phyloP scores from a whole-genome alignment of 2,113 vertebrate genomes.

The Pholis gunnellus region DNA sequence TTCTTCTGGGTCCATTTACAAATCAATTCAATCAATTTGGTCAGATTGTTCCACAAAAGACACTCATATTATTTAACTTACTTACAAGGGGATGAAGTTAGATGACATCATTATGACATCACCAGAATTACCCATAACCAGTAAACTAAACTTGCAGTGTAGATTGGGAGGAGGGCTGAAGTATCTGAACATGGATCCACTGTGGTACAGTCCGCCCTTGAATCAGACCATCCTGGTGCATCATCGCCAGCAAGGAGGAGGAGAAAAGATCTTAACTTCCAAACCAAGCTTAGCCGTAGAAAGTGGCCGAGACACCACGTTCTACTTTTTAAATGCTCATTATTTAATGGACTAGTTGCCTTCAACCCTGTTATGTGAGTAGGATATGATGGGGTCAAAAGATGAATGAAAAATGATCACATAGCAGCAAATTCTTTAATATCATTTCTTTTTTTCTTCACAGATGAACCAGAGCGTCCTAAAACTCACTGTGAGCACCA shows the following conservation, averaged over 20 bases:
- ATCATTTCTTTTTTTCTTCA: neutral
- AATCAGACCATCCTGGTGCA: neutral
- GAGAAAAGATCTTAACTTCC: neutral
- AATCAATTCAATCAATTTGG: neutral
- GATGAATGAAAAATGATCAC: neutral
- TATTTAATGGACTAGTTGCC: neutral
- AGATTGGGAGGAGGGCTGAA: too few species aligned
- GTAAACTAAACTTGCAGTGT: neutral
- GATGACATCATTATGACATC: neutral
- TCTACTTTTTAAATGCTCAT: neutral
- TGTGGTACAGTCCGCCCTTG: neutral
- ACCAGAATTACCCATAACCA: neutral
- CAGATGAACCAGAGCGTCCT: slow-evolving; percentile 41
- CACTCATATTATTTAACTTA: neutral
- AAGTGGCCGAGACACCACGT: neutral
- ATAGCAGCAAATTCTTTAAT: neutral
- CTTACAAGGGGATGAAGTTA: neutral
- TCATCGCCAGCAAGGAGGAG: neutral
- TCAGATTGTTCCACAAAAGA: neutral
- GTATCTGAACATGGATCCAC: neutral
- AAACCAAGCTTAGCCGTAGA: neutral
- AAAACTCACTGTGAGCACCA: slow-evolving; percentile 83
- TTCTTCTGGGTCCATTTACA: neutral
- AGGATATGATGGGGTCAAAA: neutral
- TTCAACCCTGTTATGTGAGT: neutral